Evolutionary conservation across 2,888 invertebrate species (phyloP), one percentile per base, ranked within the genome.

Genomic region (Meghimatium bilineatum): DNA sequence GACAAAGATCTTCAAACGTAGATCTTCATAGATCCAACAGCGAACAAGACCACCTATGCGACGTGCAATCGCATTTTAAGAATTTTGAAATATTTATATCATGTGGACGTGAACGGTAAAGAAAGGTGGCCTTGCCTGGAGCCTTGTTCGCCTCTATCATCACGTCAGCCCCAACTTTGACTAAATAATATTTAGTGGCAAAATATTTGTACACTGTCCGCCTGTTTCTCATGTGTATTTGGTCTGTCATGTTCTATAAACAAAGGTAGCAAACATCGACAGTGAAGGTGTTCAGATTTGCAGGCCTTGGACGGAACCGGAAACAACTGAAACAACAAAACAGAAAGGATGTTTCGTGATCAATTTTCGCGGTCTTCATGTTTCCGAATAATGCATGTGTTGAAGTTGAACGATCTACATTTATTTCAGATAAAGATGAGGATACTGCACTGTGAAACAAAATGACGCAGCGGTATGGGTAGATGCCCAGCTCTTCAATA

Each of bases 251-350:
- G 67, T 56, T 78, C 38, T 36, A 44, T 67, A 78, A 78, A 78
- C 78, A 78, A 10, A 34, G 66, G 78, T 44, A 56, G 63, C 78
- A 78, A 78, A 78, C 29, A 78, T 44, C 34, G 66, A 29, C 66
- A 78, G 78, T 23, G 44, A 23, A 63, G 67, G 78, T 78, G 78
- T 78, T 66, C 67, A 78, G 78, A 78, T 66, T 67, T 38, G 20
- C 38, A 44, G 67, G 63, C 78, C 78, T 78, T 78, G 78, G 23
- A 78, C 49, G 78, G 49, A 67, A 78, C 66, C 66, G 78, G 78
- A 78, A 78, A 67, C 78, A 78, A 78, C 78, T 78, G 78, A 78
- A 78, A 78, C 78, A 78, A 78, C 78, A 78, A 67, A 20, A 17
- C 0, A 3, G 52, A 32, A 74, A 52, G 32, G 52, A 52, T 74